These are phyloP conservation scores for Scartelaos histophorus DNA, from an alignment of 2,113 vertebrate genomes.

Conservation along the genomic window DNA sequence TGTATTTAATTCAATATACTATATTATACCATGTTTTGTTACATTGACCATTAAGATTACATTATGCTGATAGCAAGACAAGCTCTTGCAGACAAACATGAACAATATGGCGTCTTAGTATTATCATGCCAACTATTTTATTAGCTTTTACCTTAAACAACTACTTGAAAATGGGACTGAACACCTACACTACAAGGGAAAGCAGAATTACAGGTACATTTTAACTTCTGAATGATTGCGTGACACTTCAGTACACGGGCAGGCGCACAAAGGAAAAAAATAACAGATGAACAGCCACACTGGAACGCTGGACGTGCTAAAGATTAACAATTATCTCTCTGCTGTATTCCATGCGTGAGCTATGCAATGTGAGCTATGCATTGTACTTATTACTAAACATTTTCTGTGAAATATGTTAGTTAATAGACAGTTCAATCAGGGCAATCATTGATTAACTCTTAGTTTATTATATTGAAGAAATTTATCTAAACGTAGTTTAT, in stretches of 20 bases:
- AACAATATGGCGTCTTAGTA: no score
- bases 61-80: no score
- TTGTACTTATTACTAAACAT: constrained; percentile 43
- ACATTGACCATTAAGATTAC: no score
- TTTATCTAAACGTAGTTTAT: constrained; percentile 6
- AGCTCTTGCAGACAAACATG: no score
- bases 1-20: not conserved
- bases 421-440: constrained; percentile 22
- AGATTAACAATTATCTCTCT: not conserved
- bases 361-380: constrained; percentile 6
- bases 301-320: constrained; percentile 17
- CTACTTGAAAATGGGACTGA: no score
- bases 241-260: constrained; percentile 24
- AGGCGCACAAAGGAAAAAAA: not conserved
- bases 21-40: not conserved
- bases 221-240: not conserved
- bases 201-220: not conserved
- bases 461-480: constrained; percentile 21
- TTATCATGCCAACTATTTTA: not conserved
- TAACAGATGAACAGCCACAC: constrained; percentile 12
- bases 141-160: not conserved
- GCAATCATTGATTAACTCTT: constrained; percentile 60
- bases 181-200: not conserved
- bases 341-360: not conserved
- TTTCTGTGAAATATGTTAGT: constrained; percentile 14